A percentile compares a stretch with the other conserved stretches of the same genome.
These are phyloP conservation scores for Yponomeuta cagnagella DNA, from an alignment of 2,888 invertebrate species.

Conservation along the genomic window DNA sequence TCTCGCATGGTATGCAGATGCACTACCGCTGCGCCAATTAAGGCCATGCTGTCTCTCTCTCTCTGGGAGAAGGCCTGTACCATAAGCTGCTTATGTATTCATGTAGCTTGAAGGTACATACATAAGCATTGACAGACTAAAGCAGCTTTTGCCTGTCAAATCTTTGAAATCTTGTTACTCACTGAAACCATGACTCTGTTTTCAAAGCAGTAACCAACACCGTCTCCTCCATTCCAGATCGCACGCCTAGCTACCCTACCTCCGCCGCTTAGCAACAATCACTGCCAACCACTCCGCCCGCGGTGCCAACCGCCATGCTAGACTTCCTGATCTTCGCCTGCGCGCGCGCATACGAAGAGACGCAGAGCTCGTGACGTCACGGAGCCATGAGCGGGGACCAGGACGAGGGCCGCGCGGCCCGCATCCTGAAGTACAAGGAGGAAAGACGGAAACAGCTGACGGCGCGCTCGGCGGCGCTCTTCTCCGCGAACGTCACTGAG, in stretches of 20 bases:
- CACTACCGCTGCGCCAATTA: too few species aligned
- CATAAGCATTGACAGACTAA: too few species aligned
- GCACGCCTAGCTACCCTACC: conserved; percentile 34
- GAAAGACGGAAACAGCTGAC: conserved; percentile 81
- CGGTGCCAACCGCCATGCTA: conserved; percentile 46
- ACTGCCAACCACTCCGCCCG: conserved; percentile 71
- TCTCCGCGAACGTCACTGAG: conserved; percentile 79
- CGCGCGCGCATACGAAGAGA: conserved; percentile 38
- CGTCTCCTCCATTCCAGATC: conserved; percentile 5
- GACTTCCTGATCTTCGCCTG: conserved; percentile 45
- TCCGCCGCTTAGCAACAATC: conserved; percentile 49
- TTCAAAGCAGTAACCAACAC: background rate
- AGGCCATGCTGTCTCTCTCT: too few species aligned
- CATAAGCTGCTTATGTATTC: too few species aligned
- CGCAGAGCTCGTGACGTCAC: conserved; percentile 54
- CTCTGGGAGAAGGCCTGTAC: too few species aligned
- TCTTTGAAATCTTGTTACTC: too few species aligned
- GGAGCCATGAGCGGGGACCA: conserved; percentile 57
- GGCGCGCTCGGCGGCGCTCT: conserved; percentile 75
- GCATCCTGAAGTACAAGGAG: conserved; percentile 84
- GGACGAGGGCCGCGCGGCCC: conserved; percentile 75
- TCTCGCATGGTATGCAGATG: too few species aligned
- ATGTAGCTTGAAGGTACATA: too few species aligned
- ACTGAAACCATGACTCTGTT: too few species aligned
- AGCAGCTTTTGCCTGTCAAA: too few species aligned